Evolutionary conservation across 2,888 invertebrate species (phyloP), one percentile per base, ranked within the genome.

Genomic region (Oligia fasciuncula): DNA sequence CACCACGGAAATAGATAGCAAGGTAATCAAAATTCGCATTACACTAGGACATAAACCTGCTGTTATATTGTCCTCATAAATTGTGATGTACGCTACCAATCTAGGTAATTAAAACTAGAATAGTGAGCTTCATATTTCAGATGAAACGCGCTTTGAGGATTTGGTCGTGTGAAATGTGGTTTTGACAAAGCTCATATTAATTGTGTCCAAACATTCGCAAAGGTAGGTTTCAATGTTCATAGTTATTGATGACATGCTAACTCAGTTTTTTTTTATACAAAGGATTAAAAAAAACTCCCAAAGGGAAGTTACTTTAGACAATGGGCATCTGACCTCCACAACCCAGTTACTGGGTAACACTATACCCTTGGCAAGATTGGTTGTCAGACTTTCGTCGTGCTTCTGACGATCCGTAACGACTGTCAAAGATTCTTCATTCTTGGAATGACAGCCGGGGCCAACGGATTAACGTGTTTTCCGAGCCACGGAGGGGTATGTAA

Each of bases 11-110:
- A 79, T 76, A 83, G 81, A 84, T 78, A 84, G 62, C 71, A n/a
- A 66, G 74, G 79, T 80, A 83, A 89, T 89, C 87, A 90, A 88
- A 90, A 86, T 88, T 87, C 81, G 66, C 79, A 84, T 85, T 81
- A 83, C 74, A 80, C 80, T 46, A 60, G 67, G 43, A 85, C 82
- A 83, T 90, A 91, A 92, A 92, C 88, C 85, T 83, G 70, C 77
- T 80, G 89, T 92, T 91, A 92, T 91, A 92, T 91, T 85, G 89
- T 87, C 87, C 74, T 83, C 87, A 87, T 92, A 91, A 92, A 92
- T 90, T 87, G 81, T 79, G 71, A 85, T 83, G 81, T 76, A 51
- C 77, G 80, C 81, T 70, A 70, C 83, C 88, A 87, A 92, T 92
- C 91, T 89, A 76, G 71, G 91, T 90, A 91, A 92, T 92, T 92